Evolutionary conservation across 2,113 vertebrate genomes (phyloP).

Genomic region (Boulengeromyrus knoepffleri): DNA sequence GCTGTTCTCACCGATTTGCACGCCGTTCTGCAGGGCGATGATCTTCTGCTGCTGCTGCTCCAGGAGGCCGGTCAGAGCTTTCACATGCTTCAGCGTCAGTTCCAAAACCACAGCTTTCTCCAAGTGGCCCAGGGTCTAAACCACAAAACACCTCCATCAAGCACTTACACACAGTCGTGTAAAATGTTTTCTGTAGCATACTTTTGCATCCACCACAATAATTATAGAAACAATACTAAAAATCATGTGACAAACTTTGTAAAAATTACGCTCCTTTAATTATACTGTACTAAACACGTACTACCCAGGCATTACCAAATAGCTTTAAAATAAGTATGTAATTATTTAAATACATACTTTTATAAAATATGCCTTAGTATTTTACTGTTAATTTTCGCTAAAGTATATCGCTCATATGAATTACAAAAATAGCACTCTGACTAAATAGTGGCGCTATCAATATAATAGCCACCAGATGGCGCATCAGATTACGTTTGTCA

Average conservation of each 20-base stretch:
- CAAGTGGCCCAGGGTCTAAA: conserved; percentile 93
- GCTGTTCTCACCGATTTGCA: conserved; percentile 73
- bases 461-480: conserved; percentile 32
- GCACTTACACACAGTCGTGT: conserved; percentile 5
- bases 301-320: not conserved
- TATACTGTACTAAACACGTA: not conserved
- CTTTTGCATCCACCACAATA: not conserved
- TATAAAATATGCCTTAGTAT: not conserved
- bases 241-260: not conserved
- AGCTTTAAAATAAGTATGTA: not conserved
- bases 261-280: not conserved
- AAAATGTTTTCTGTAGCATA: not conserved
- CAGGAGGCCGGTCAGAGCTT: conserved; percentile 77
- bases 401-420: not conserved
- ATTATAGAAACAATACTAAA: not conserved
- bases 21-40: conserved; percentile 75
- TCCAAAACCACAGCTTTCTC: conserved; percentile 98
- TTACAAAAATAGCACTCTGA: not conserved
- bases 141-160: conserved; percentile 56
- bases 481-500: conserved; percentile 30
- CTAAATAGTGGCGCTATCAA: not conserved
- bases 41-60: conserved; percentile 97
- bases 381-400: not conserved
- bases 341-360: not conserved
- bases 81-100: conserved; percentile 94